Base-by-base conservation (phyloP, 2,797 vertebrate species). In the Aplochiton taeniatus region DNA sequence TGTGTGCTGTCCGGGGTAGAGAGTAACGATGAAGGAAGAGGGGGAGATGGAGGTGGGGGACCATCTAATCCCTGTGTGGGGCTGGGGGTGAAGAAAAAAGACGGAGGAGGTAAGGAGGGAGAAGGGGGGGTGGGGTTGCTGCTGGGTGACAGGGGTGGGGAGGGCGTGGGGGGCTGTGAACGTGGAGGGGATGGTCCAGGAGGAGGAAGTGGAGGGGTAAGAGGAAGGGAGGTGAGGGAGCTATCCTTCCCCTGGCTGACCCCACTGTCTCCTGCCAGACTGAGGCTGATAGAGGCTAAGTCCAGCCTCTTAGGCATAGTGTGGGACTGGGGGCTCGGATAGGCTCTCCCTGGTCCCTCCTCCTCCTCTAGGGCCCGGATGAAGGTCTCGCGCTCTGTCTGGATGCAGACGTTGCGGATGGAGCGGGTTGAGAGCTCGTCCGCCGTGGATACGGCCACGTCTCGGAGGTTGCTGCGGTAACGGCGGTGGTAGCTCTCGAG, bases 351-450 rank as follows among this genome's bases (percentile, higher is more conserved):
- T 3, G 31, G 31, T 0, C 18, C 7, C 0, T 46, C 61, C 2
- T 76, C 83, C 61, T 91, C 93, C 8, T 90, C 93, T 0, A 73
- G 83, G 49, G 86, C 82, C 76, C 91, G 95, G 70, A 96, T 84
- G 74, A 97, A 95, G 0, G 93, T 94, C 85, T 98, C 93, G 66
- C 93, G 88, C 86, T 98, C 97, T 0, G 96, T 98, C 85, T 99
- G 97, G 80, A 97, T 85, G 82, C 86, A 95, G 49, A 97, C 95
- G 0, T 89, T 96, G 72, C 94, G 91, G 83, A 92, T 95, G 0
- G 90, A 82, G 77, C 92, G 94, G 60, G 89, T 86, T 31, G 83
- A 74, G 49, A 83, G 73, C 69, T 92, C 86, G 9, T 97, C 95
- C 9, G 87, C 88, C 0, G 96, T 98, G 63, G 93, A 96, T 54